Percentiles rank a stretch among this genome's conserved stretches.
These are phyloP conservation scores for Threskiornis aethiopicus DNA, from an alignment of 2,797 vertebrate species.

Conservation along the genomic window DNA sequence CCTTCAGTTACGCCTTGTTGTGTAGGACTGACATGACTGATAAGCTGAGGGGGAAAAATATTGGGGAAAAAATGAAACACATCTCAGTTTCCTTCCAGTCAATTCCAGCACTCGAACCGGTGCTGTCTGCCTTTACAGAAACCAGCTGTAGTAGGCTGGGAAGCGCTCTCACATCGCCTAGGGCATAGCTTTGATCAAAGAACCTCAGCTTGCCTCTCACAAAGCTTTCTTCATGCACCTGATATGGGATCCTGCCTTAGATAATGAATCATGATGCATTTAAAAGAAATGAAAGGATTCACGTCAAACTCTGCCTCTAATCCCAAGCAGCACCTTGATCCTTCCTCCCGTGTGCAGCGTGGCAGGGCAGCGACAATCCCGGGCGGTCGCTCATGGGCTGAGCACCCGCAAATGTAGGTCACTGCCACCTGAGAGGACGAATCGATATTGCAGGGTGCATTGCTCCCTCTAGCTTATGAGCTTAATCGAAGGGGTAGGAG, in stretches of 20 bases:
- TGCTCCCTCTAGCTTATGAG: not conserved
- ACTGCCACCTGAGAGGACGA: not conserved
- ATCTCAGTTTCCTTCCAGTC: not conserved
- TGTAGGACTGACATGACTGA: conserved; percentile 5
- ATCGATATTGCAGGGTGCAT: not conserved
- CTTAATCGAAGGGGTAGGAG: not conserved
- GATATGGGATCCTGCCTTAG: conserved; percentile 48
- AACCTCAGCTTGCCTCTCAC: conserved; percentile 24
- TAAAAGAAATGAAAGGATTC: conserved; percentile 48
- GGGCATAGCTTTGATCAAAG: conserved; percentile 57
- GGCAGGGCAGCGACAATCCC: not conserved
- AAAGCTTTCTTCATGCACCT: conserved; percentile 45
- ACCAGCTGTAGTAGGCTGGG: conserved; percentile 32
- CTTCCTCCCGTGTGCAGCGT: not conserved
- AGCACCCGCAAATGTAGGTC: not conserved
- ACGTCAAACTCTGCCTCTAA: not conserved
- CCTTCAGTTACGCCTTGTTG: not conserved
- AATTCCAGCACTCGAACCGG: not conserved
- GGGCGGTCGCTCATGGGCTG: not conserved
- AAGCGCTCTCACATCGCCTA: conserved; percentile 21
- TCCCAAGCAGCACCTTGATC: not conserved
- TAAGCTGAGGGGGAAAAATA: not conserved
- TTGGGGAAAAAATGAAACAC: not conserved
- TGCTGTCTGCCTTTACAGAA: conserved; percentile 14
- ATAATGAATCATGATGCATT: conserved; percentile 54